Evolutionary conservation across 92 coral and sea anemone genomes (phyloP), one percentile per base, ranked within the genome.

Genomic region (Porites divaricata): DNA sequence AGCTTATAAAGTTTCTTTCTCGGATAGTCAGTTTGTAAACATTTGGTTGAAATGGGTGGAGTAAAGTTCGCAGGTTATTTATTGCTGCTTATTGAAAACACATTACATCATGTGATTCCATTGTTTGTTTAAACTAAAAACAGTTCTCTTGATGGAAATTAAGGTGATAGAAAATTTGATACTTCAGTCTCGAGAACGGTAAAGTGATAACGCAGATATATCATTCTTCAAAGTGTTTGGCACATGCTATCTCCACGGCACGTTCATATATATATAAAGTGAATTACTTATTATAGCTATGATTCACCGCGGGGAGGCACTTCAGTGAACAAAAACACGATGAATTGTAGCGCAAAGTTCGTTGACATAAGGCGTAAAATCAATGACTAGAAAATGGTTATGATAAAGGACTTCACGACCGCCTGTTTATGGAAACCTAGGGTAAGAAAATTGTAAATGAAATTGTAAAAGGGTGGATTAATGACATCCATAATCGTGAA

Each of bases 1-100:
- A 6, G 45, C 45, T 35, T 35, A 77, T 77, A 0, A 21, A 26
- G 9, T 24, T 63, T 23, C 6, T 8, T 25, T 52, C 19, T 24
- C 58, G 24, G 24, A 67, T 52, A 24, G 25, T 63, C 4, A 52
- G 63, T 67, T 79, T 67, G 73, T 78, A 53, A 79, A 54, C 65
- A 67, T 65, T 68, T 50, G 72, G 62, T 65, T 67, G 17, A 26
- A 9, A 26, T 67, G 75, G 84, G 84, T 67, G 84, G 65, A 67
- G 72, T 50, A 11, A 0, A 11, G 12, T 65, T 21, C 14, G 15
- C 1, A 9, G 6, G 49, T 21, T 41, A 24, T 24, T 16, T 63
- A 35, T 75, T 19, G 75, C 75, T 9, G 22, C 35, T 16, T 41
- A 53, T 69, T 54, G 35, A 61, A 80, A 80, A 80, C 85, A 80